Conservation (phyloP, 2,113 vertebrate species). For the Cettia cetti region DNA sequence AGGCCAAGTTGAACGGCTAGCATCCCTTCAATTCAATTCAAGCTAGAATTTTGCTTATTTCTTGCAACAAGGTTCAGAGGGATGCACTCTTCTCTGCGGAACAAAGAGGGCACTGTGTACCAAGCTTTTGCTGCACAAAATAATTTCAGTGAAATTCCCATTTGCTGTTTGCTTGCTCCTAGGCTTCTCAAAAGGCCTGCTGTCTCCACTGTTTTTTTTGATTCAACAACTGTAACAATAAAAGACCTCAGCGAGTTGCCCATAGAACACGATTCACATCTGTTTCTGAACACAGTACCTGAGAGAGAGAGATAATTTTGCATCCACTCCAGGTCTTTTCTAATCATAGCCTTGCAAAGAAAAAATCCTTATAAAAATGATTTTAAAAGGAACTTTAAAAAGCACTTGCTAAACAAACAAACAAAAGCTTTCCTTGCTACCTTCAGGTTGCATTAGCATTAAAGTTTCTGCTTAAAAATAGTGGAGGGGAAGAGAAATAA, state of each 20-base stretch:
- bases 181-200: background rate
- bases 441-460: background rate
- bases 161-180: background rate
- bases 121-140: conserved; percentile 16
- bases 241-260: background rate
- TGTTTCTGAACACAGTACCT: background rate
- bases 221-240: background rate
- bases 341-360: background rate
- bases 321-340: background rate
- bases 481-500: background rate
- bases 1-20: background rate
- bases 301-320: background rate
- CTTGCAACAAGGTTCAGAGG: background rate
- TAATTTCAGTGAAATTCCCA: background rate
- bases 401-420: background rate
- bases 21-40: background rate
- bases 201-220: background rate
- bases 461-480: background rate
- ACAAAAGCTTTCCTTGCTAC: background rate
- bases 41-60: background rate
- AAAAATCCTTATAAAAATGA: background rate
- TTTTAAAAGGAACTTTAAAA: background rate
- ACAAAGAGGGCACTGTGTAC: conserved; percentile 65
- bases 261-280: background rate
- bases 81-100: conserved; percentile 28